Percentiles rank a stretch among this genome's conserved stretches.
Evolutionary conservation across 2,797 vertebrate species (phyloP).

Genomic region (Poecilia velifera): DNA sequence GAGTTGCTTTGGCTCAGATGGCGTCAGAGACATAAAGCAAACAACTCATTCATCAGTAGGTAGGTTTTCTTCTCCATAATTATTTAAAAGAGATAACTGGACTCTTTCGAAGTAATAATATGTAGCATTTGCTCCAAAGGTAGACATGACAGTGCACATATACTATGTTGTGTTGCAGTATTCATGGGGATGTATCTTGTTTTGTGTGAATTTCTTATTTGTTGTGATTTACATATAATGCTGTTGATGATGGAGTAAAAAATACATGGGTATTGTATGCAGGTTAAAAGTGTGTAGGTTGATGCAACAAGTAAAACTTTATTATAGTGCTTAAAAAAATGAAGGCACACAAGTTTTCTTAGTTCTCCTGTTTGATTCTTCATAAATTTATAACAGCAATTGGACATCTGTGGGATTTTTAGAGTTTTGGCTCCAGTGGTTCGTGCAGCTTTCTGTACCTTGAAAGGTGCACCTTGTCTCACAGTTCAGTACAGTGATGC

Average conservation of each 20-base stretch:
- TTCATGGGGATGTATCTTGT: too few species aligned
- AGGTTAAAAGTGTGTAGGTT: not conserved
- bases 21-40: slow-evolving; percentile 63
- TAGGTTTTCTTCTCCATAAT: slow-evolving; percentile 47
- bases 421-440: slow-evolving; percentile 39
- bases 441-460: slow-evolving; percentile 68
- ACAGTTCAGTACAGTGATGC: slow-evolving; percentile 68
- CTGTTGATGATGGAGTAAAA: not conserved
- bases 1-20: slow-evolving; percentile 64
- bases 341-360: slow-evolving; percentile 15
- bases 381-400: slow-evolving; percentile 11
- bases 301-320: not conserved
- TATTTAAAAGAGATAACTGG: slow-evolving; percentile 1
- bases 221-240: not conserved
- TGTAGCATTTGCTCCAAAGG: not conserved
- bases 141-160: not conserved
- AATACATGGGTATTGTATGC: too few species aligned
- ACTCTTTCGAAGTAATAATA: not conserved
- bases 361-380: not conserved
- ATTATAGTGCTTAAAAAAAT: slow-evolving; percentile 9
- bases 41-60: slow-evolving; percentile 52
- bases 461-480: slow-evolving; percentile 76
- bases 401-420: slow-evolving; percentile 44
- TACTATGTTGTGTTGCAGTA: not conserved
- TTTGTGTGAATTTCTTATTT: slow-evolving; percentile 1